Conservation (phyloP, 2,113 vertebrate genomes). For the Atlantisia rogersi region DNA sequence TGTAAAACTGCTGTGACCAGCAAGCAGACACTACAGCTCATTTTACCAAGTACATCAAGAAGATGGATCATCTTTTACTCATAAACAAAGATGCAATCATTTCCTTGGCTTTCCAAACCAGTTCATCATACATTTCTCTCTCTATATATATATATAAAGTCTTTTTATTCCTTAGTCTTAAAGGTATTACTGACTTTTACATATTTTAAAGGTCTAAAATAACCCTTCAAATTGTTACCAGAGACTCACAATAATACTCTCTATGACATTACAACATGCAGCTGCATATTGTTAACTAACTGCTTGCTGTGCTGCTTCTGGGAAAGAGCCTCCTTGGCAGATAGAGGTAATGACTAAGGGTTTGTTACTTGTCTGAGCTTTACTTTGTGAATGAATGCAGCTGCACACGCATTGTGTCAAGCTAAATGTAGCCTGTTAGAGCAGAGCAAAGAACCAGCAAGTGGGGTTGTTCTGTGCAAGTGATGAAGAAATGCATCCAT, state of each 20-base stretch:
- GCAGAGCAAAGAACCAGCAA: background rate
- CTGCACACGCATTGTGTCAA: background rate
- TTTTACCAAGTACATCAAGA: background rate
- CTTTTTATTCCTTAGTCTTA: background rate
- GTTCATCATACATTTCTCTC: background rate
- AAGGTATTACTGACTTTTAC: background rate
- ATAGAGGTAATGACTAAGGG: background rate
- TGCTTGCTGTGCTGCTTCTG: background rate
- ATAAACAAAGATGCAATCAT: background rate
- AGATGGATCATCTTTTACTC: background rate
- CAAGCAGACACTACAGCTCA: background rate
- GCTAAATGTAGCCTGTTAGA: background rate
- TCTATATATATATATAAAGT: too few relatives aligned
- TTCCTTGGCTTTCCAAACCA: background rate
- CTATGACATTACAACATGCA: background rate
- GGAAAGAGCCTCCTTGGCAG: background rate
- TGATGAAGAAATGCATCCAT: background rate
- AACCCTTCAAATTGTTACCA: background rate
- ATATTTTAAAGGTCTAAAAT: background rate
- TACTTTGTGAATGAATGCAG: background rate
- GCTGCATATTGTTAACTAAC: background rate
- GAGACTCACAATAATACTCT: background rate
- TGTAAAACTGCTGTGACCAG: background rate
- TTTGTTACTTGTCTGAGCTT: background rate
- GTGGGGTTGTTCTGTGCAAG: background rate